These are phyloP conservation scores for Hypotaenidia okinawae DNA, from an alignment of 2,797 vertebrate genomes.

Conservation along the genomic window DNA sequence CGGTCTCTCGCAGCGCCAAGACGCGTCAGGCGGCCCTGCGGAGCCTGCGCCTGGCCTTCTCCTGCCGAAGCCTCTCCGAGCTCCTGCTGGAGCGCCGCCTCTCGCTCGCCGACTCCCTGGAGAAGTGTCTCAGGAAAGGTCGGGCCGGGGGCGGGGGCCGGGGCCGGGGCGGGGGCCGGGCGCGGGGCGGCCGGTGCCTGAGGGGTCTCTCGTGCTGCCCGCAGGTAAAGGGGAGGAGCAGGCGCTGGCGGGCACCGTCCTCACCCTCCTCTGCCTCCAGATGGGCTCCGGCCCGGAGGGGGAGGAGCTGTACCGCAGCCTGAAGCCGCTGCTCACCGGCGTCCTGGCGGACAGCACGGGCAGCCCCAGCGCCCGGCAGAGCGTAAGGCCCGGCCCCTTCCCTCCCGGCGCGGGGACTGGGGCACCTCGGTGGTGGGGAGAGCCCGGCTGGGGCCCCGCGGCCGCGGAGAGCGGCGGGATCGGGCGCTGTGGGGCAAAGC, in stretches of 20 bases:
- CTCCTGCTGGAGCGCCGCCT: conserved; percentile 89
- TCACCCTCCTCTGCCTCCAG: conserved; percentile 91
- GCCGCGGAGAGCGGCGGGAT: fast-evolving
- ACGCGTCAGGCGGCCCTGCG: conserved; percentile 86
- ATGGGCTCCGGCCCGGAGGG: conserved; percentile 88
- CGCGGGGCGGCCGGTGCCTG: neutral
- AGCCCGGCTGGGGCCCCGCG: neutral
- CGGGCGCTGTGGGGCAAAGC: neutral
- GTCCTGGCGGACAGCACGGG: conserved; percentile 85
- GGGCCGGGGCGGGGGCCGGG: fast-evolving
- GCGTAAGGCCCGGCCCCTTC: conserved; percentile 79
- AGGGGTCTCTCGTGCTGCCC: neutral
- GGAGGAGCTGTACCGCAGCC: conserved; percentile 87
- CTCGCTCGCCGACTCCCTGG: conserved; percentile 87
- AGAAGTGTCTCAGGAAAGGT: conserved; percentile 88
- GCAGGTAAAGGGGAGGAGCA: conserved; percentile 92
- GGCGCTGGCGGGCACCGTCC: conserved; percentile 85
- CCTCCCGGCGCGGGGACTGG: neutral
- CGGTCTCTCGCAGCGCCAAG: conserved; percentile 74
- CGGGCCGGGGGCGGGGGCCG: fast-evolving
- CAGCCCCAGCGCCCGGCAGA: conserved; percentile 86
- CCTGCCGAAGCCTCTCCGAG: conserved; percentile 83
- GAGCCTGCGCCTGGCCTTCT: conserved; percentile 86
- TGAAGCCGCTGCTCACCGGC: conserved; percentile 84
- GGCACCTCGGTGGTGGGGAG: neutral